Percentiles rank a stretch among this genome's conserved stretches.
Evolutionary conservation across 2,797 vertebrate species (phyloP).

Genomic region (Myoxocephalus aenaeus): DNA sequence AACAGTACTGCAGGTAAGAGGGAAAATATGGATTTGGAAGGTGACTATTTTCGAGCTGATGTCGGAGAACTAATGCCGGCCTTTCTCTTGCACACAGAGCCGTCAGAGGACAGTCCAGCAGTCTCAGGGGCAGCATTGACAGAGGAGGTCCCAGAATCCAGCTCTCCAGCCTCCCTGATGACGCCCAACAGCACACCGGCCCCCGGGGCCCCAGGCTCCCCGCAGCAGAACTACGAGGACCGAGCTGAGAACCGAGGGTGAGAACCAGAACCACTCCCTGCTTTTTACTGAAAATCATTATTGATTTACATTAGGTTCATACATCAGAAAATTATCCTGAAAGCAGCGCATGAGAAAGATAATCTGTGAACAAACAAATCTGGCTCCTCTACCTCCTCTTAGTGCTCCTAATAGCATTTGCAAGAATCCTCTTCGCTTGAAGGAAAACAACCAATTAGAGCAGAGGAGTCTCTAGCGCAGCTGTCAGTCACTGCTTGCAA

Average conservation of each 20-base stretch:
- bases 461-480: neutral
- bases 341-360: neutral
- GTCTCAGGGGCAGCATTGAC: slow-evolving; percentile 35
- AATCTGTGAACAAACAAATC: neutral
- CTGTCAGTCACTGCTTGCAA: too few relatives aligned
- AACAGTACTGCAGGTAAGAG: neutral
- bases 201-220: slow-evolving; percentile 78
- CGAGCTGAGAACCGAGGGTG: slow-evolving; percentile 86
- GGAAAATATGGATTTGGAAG: neutral
- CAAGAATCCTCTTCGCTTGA: neutral
- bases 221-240: slow-evolving; percentile 87
- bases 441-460: neutral
- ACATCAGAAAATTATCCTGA: neutral
- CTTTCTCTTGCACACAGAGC: slow-evolving; percentile 71
- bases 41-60: neutral
- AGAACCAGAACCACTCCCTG: slow-evolving; percentile 27
- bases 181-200: slow-evolving; percentile 84
- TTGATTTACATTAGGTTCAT: neutral
- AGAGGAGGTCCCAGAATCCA: slow-evolving; percentile 67
- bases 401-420: neutral
- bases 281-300: neutral
- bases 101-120: slow-evolving; percentile 78
- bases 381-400: neutral
- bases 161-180: slow-evolving; percentile 75
- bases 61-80: neutral